Base-by-base conservation (phyloP, 2,888 invertebrate species). In the Sialis lutaria region DNA sequence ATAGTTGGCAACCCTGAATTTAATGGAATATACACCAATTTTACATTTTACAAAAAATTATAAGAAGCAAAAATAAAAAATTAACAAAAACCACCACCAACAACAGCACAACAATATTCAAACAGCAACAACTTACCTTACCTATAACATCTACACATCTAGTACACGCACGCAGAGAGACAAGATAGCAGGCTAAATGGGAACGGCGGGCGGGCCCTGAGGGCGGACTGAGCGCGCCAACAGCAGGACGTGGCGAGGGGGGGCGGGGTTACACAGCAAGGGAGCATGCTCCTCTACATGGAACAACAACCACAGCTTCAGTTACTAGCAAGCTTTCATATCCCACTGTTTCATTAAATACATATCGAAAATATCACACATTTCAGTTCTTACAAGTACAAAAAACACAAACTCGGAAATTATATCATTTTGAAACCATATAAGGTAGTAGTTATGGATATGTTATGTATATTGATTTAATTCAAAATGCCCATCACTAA, bases 281-380 rank as follows among this genome's bases (percentile, higher is more conserved):
- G 69, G 68, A 56, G 64, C 68, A 68, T 69, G 68, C 67, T 69
- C 68, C 62, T 69, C 69, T 68, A 68, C 60, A 55, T 53, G 49
- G 50, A 53, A 50, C 52, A 50, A 50, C 50, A 50, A 50, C 51
- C 48, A 49, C 49, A 50, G 51, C 48, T 50, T 44, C 50, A 50
- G 50, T 49, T 49, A 65, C 54, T 31, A 42, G 10, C 42, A 8
- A 42, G 42, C 22, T 22, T 22, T 22, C 22, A 22, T 22, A 22
- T 22, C 22, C 22, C 22, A 22, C 22, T 22, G 22, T 22, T 22
- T 22, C 22, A 22, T 22, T 22, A 22, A 22, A 22, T 22, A 22
- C 22, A 22, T 22, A 22, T 22, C 22, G 22, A 22, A 22, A 22
- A 22, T 22, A 22, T 22, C 22, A 22, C 22, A 22, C 22, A 22